Percentiles rank a stretch among this genome's conserved stretches.
phyloP scores from a whole-genome alignment of 2,888 invertebrate species.

The Lepidocyrtinus sp. region DNA sequence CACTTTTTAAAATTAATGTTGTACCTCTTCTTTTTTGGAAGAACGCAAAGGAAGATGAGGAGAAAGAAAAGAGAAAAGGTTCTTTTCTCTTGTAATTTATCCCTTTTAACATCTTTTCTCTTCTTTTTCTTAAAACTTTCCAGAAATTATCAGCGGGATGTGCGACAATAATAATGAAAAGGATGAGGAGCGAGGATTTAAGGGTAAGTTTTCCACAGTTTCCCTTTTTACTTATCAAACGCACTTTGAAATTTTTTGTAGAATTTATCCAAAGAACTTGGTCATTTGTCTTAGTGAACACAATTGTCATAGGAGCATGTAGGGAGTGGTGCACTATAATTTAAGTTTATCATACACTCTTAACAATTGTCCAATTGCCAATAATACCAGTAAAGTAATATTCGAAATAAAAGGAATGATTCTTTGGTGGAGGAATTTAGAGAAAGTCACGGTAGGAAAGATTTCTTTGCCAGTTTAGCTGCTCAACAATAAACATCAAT shows the following conservation, averaged over 20 bases:
- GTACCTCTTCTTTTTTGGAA: constrained; percentile 57
- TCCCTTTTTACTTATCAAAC: constrained; percentile 28
- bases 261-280: not conserved
- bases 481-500: constrained; percentile 51
- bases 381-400: constrained; percentile 32
- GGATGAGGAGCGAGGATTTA: constrained; percentile 83
- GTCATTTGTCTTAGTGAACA: constrained; percentile 15
- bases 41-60: constrained; percentile 59
- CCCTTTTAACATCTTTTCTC: constrained; percentile 47
- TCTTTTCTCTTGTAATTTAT: constrained; percentile 56
- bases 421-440: constrained; percentile 20
- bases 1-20: constrained; percentile 63
- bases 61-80: constrained; percentile 24
- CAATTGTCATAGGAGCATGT: constrained; percentile 1
- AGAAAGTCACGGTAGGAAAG: constrained; percentile 28
- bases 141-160: constrained; percentile 85
- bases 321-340: not conserved
- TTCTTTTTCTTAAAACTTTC: constrained; percentile 72
- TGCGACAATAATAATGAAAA: constrained; percentile 78
- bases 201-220: constrained; percentile 76
- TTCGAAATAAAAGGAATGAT: constrained; percentile 24
- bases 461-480: constrained; percentile 47
- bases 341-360: not conserved
- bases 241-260: constrained; percentile 15
- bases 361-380: constrained; percentile 57